Conservation (phyloP, 1,140 invertebrate genomes). For the Lordiphosa collinella region DNA sequence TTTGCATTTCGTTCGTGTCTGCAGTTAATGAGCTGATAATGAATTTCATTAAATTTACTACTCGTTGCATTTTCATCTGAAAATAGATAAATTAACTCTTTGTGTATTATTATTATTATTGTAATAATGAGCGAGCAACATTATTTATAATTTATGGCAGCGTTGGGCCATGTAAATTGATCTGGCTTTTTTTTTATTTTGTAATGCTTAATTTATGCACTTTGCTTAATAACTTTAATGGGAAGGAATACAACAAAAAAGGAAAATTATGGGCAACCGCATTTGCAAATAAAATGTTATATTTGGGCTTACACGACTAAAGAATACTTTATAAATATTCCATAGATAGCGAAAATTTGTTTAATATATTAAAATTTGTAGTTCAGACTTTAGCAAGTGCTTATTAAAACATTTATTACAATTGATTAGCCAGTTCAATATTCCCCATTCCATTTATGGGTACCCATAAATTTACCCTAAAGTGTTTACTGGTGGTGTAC, state of each 20-base stretch:
- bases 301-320: not conserved
- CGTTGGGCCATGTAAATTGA: slow-evolving; percentile 47
- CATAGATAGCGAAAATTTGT: too few species aligned
- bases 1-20: slow-evolving; percentile 4
- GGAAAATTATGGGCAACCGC: not conserved
- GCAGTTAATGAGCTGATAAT: slow-evolving; percentile 73
- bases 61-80: slow-evolving; percentile 39
- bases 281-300: not conserved
- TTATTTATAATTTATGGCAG: slow-evolving; percentile 67
- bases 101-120: slow-evolving; percentile 15
- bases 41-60: slow-evolving; percentile 75
- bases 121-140: slow-evolving; percentile 50
- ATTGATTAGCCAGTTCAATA: slow-evolving; percentile 2
- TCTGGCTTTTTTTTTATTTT: slow-evolving; percentile 28
- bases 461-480: slow-evolving; percentile 2
- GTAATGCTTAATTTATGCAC: slow-evolving; percentile 65
- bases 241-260: slow-evolving; percentile 3
- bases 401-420: not conserved
- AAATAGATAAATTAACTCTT: slow-evolving; percentile 50
- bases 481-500: not conserved
- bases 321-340: not conserved
- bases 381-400: too few species aligned
- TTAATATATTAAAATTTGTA: too few species aligned
- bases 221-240: slow-evolving; percentile 55
- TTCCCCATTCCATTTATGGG: not conserved